Evolutionary conservation across 2,113 vertebrate genomes (phyloP), one percentile per base, ranked within the genome.

Genomic region (Lepus europaeus): DNA sequence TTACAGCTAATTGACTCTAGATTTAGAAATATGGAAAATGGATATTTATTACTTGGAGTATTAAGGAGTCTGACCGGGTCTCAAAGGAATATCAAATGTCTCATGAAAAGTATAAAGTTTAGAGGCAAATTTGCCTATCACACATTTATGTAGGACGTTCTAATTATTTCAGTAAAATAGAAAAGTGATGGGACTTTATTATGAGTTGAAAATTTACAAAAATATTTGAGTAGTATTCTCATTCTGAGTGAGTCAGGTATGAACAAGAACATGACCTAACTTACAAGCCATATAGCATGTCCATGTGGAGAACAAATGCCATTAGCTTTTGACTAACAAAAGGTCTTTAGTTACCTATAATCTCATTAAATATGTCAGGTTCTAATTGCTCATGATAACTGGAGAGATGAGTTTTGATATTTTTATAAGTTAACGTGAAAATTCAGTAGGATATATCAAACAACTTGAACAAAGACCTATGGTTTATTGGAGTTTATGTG

Each of bases 1-100:
- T 96, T 84, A 87, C 23, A 83, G 11, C 53, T 94, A 95, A 95
- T 74, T 90, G 92, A 81, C 22, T 83, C 61, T 45, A 86, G 68
- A 91, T 61, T 93, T 53, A 96, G 56, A 92, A 94, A 89, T 61
- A 78, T 85, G 73, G 33, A 74, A 93, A 90, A 88, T 53, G 39
- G 20, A 66, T 88, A 7, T 25, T 80, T 74, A 80, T 74, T 36
- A 39, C 33, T 49, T 85, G 8, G 8, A 31, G 5, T 77, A 9
- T 39, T 61, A 94, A 93, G 9, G 64, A 82, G 68, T 82, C 27
- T 86, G 78, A 87, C 39, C 33, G 51, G 79, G 9, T 3, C 2
- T 80, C 16, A 63, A 11, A 36, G 33, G 33, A 85, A 90, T 64
- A 39, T 77, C 51, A 93, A 79, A 91, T 9, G 83, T 87, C 45